Percentiles rank a stretch among this genome's conserved stretches.
Conservation (phyloP, 1,140 invertebrate species). For the Subanguina moxae region DNA sequence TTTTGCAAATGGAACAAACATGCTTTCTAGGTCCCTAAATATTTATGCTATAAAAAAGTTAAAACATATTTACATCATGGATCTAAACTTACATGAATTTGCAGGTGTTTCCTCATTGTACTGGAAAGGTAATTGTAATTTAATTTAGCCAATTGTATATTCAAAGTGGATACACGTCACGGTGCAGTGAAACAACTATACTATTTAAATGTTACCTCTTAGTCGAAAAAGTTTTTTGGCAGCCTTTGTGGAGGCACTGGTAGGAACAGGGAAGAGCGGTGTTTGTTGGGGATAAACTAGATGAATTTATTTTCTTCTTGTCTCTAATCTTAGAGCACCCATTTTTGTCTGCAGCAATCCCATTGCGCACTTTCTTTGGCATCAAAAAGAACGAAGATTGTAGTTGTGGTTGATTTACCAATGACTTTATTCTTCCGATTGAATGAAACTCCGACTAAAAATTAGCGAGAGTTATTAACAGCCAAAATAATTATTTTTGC, state of each 20-base stretch:
- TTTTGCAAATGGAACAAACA: slow-evolving; percentile 22
- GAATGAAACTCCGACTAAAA: background rate
- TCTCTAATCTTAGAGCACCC: no score
- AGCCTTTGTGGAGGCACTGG: slow-evolving; percentile 30
- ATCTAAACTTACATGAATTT: slow-evolving; percentile 30
- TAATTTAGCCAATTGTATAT: no score
- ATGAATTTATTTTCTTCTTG: no score
- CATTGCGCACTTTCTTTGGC: background rate
- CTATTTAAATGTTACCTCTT: background rate
- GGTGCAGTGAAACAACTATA: no score
- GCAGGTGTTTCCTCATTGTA: slow-evolving; percentile 34
- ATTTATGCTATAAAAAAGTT: background rate
- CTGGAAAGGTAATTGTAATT: background rate
- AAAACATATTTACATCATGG: background rate
- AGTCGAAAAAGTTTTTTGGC: slow-evolving; percentile 12
- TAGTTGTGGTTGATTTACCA: background rate
- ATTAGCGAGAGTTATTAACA: no score
- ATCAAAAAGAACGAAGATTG: background rate
- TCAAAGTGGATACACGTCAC: no score
- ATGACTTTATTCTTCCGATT: slow-evolving; percentile 5
- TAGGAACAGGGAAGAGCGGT: slow-evolving; percentile 25
- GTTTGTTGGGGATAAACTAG: no score
- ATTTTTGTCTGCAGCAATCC: no score
- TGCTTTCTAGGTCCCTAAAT: slow-evolving; percentile 25
- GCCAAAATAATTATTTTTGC: no score